Percentiles rank a stretch among this genome's conserved stretches.
These are phyloP conservation scores for Trididemnum miniatum DNA, from an alignment of 23 tunicate genomes.

Conservation along the genomic window DNA sequence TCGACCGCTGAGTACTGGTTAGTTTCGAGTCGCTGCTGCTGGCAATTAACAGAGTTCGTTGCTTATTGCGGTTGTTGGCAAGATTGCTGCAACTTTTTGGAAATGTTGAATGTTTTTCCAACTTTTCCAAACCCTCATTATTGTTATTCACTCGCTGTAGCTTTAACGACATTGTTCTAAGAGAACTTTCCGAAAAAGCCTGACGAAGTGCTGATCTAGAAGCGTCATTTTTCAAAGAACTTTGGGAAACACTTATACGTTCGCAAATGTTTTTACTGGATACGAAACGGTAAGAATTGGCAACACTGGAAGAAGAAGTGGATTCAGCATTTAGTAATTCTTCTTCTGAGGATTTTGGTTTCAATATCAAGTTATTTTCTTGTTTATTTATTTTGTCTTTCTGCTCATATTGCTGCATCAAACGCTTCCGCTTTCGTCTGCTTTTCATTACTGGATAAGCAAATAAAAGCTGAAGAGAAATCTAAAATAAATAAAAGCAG, in stretches of 20 bases:
- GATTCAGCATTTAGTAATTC: not conserved
- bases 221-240: not conserved
- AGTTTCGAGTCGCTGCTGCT: not conserved
- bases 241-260: not conserved
- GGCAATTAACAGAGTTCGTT: not conserved
- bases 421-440: not conserved
- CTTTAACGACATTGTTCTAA: not conserved
- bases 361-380: not conserved
- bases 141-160: not conserved
- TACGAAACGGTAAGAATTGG: not conserved
- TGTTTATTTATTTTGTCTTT: not conserved
- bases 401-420: not conserved
- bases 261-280: no score
- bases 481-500: slow-evolving; percentile 9
- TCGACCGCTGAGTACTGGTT: not conserved
- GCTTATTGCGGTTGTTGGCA: not conserved
- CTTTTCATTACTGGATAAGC: slow-evolving; percentile 24
- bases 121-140: no score
- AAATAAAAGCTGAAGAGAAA: slow-evolving; percentile 14
- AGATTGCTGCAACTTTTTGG: not conserved
- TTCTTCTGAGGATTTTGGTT: not conserved
- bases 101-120: not conserved
- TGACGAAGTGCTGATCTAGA: no score
- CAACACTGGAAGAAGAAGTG: not conserved
- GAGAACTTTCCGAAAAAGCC: not conserved